Percentiles rank a stretch among this genome's conserved stretches.
Evolutionary conservation across 1,140 invertebrate species (phyloP).

Genomic region (Phymorhynchus buccinoides): DNA sequence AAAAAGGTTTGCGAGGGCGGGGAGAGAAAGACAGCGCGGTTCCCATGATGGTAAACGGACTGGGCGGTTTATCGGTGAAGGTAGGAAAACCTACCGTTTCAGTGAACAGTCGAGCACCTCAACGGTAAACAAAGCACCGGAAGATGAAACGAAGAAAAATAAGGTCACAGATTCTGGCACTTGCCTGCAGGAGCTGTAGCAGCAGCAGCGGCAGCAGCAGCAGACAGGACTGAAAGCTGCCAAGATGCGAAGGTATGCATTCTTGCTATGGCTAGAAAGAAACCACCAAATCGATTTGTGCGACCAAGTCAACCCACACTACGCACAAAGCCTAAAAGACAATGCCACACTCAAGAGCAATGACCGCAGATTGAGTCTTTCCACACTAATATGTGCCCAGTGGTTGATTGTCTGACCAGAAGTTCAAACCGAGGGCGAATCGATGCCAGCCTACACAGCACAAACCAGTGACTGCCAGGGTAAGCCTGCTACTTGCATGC

Average conservation of each 20-base stretch:
- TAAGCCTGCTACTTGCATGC: too few relatives aligned
- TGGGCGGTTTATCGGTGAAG: too few relatives aligned
- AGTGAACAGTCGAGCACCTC: neutral
- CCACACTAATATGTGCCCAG: too few relatives aligned
- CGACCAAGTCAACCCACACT: too few relatives aligned
- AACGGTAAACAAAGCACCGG: neutral
- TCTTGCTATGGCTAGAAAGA: neutral
- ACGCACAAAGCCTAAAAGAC: too few relatives aligned
- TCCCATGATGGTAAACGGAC: conserved; percentile 89
- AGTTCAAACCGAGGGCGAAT: neutral
- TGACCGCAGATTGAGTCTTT: neutral
- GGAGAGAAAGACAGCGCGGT: conserved; percentile 95
- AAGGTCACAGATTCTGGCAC: neutral
- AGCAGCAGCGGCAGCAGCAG: too few relatives aligned
- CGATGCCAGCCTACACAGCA: too few relatives aligned
- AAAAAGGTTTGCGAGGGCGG: conserved; percentile 85
- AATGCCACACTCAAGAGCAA: too few relatives aligned
- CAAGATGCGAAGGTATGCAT: conserved; percentile 26
- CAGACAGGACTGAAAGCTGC: neutral
- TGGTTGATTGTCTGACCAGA: too few relatives aligned
- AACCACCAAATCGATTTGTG: too few relatives aligned
- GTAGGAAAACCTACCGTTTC: too few relatives aligned
- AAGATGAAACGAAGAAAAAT: neutral
- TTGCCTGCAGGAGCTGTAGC: conserved; percentile 2
- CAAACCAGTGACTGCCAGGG: neutral